These are phyloP conservation scores for Noctua pronuba DNA, from an alignment of 2,888 invertebrate species.

Conservation along the genomic window DNA sequence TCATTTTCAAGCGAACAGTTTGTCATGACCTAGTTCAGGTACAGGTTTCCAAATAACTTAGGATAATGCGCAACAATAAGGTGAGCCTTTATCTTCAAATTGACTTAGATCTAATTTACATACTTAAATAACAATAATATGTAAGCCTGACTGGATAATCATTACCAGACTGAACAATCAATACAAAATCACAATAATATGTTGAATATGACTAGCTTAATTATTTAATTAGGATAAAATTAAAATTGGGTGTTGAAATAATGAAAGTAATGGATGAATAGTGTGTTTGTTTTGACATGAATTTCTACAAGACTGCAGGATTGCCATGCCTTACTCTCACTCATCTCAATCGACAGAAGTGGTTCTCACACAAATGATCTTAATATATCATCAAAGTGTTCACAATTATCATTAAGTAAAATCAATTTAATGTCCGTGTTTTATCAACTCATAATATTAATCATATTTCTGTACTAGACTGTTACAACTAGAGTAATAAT, in stretches of 20 bases:
- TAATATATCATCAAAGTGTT: conserved; percentile 60
- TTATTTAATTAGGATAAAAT: conserved; percentile 68
- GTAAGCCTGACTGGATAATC: conserved; percentile 16
- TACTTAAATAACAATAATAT: conserved; percentile 12
- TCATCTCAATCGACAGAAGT: conserved; percentile 60
- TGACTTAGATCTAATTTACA: conserved; percentile 12
- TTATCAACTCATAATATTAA: conserved; percentile 51
- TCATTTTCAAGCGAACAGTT: conserved; percentile 15
- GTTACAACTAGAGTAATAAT: conserved; percentile 64
- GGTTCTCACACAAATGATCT: conserved; percentile 55
- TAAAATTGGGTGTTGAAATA: conserved; percentile 53
- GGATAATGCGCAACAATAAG: conserved; percentile 20
- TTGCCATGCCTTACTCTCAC: conserved; percentile 70
- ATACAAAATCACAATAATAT: conserved; percentile 55
- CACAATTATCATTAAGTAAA: conserved; percentile 60
- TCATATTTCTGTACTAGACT: conserved; percentile 56
- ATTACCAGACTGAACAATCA: conserved; percentile 47
- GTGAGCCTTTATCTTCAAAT: conserved; percentile 52
- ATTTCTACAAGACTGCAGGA: conserved; percentile 74
- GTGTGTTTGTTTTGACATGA: conserved; percentile 62
- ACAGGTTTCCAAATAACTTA: conserved; percentile 25
- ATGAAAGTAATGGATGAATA: conserved; percentile 52
- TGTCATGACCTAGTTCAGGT: conserved; percentile 24
- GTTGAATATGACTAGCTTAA: conserved; percentile 63
- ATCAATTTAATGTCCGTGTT: conserved; percentile 54